phyloP scores from a whole-genome alignment of 2,888 invertebrate genomes.

The Eugnorisma glareosa region DNA sequence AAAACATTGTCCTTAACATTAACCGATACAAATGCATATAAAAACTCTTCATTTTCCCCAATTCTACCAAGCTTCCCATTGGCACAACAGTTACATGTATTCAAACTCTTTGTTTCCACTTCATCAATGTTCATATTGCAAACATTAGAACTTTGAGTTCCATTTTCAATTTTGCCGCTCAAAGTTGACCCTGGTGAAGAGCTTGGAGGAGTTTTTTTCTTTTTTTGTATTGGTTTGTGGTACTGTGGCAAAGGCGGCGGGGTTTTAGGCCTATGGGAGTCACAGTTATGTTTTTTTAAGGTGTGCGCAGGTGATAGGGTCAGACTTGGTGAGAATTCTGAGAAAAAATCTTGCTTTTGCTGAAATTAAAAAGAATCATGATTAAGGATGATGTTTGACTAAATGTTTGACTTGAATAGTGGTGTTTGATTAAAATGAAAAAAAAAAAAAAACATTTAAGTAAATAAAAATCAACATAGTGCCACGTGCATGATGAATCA shows the following conservation, averaged over 20 bases:
- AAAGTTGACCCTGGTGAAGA: background rate
- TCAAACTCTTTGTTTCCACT: constrained; percentile 36
- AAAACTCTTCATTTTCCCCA: constrained; percentile 77
- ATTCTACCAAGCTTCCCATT: constrained; percentile 57
- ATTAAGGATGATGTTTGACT: background rate
- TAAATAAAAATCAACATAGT: background rate
- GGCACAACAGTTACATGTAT: constrained; percentile 76
- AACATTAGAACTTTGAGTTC: constrained; percentile 32
- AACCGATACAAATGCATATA: constrained; percentile 85
- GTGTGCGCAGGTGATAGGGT: constrained; percentile 68
- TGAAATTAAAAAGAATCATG: constrained; percentile 67
- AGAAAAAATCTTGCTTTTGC: constrained; percentile 86
- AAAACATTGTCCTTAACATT: constrained; percentile 84
- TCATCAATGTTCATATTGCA: constrained; percentile 13
- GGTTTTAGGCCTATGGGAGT: constrained; percentile 65
- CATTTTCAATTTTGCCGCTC: constrained; percentile 45
- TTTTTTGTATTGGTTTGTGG: constrained; percentile 47
- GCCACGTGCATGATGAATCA: background rate
- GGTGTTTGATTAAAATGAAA: background rate
- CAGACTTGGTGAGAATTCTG: constrained; percentile 79
- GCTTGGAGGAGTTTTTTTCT: constrained; percentile 45
- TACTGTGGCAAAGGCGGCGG: constrained; percentile 58
- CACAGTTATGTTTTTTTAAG: constrained; percentile 77
- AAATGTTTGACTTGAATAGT: background rate
- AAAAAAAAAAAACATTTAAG: no score